These are phyloP conservation scores for Leptogaster cylindrica DNA, from an alignment of 2,888 invertebrate genomes.

Conservation along the genomic window DNA sequence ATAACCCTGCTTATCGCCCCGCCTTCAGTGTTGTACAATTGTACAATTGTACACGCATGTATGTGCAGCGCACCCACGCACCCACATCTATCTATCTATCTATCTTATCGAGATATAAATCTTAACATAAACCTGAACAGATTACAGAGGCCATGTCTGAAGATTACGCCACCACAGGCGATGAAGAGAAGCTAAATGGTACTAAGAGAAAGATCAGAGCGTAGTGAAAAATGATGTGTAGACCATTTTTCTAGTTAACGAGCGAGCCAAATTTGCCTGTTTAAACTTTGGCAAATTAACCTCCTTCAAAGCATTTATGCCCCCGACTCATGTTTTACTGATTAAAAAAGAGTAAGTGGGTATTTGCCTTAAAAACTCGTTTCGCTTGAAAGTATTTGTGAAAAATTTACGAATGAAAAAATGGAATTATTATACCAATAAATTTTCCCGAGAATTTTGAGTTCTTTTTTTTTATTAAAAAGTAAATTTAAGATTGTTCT, in stretches of 20 bases:
- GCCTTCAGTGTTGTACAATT: no score
- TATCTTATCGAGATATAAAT: slow-evolving; percentile 7
- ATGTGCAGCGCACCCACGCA: slow-evolving; percentile 7
- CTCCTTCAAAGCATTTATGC: slow-evolving; percentile 4
- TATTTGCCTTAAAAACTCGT: no score
- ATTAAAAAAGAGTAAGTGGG: no score
- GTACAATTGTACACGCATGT: no score
- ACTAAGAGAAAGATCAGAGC: slow-evolving; percentile 11
- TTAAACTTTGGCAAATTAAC: slow-evolving; percentile 22
- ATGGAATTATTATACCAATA: slow-evolving; percentile 31
- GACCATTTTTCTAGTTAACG: slow-evolving; percentile 32
- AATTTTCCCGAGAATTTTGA: slow-evolving; percentile 8
- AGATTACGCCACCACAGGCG: slow-evolving; percentile 21
- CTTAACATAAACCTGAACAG: slow-evolving; percentile 21
- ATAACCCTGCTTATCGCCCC: slow-evolving; percentile 31
- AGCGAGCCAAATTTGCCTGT: neutral
- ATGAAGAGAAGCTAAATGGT: slow-evolving; percentile 28
- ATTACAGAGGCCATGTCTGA: slow-evolving; percentile 28
- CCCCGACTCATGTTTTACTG: slow-evolving; percentile 15
- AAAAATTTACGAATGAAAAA: slow-evolving; percentile 24
- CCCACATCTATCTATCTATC: no score
- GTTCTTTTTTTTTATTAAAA: neutral
- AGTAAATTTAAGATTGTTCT: neutral
- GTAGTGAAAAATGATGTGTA: slow-evolving; percentile 21
- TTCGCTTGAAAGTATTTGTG: slow-evolving; percentile 10